These are phyloP conservation scores for Tachuris rubrigastra DNA, from an alignment of 2,113 vertebrate genomes.

Conservation along the genomic window DNA sequence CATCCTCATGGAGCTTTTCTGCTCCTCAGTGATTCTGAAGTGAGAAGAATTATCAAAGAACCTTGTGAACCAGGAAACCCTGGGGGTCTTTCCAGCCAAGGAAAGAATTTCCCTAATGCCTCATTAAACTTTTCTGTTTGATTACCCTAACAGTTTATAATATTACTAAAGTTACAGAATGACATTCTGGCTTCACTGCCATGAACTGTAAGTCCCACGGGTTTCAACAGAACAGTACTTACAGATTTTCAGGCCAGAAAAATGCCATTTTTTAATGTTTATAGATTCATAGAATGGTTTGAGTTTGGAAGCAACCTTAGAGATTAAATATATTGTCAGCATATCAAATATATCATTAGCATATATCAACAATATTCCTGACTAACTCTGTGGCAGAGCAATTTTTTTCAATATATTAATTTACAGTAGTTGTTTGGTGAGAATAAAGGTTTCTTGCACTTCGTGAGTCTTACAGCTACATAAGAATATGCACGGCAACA, in stretches of 20 bases:
- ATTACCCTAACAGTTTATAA: neutral
- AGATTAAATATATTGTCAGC: neutral
- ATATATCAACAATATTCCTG: neutral
- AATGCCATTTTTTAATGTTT: neutral
- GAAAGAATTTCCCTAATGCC: neutral
- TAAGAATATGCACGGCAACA: neutral
- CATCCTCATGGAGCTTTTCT: neutral
- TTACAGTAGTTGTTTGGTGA: neutral
- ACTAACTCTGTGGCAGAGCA: neutral
- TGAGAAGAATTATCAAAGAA: neutral
- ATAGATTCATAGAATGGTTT: neutral
- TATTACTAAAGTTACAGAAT: neutral
- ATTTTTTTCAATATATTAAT: neutral
- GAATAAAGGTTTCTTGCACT: neutral
- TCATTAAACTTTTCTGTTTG: constrained; percentile 1
- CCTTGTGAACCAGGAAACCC: neutral
- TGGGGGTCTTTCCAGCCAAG: neutral
- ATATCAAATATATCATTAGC: neutral
- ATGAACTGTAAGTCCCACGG: neutral
- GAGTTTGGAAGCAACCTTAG: neutral
- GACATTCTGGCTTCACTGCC: neutral
- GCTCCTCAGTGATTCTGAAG: neutral
- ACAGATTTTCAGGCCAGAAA: neutral
- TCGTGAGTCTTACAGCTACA: neutral
- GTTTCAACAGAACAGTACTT: neutral